These are phyloP conservation scores for Cosmia trapezina DNA, from an alignment of 2,888 invertebrate genomes.

Conservation along the genomic window DNA sequence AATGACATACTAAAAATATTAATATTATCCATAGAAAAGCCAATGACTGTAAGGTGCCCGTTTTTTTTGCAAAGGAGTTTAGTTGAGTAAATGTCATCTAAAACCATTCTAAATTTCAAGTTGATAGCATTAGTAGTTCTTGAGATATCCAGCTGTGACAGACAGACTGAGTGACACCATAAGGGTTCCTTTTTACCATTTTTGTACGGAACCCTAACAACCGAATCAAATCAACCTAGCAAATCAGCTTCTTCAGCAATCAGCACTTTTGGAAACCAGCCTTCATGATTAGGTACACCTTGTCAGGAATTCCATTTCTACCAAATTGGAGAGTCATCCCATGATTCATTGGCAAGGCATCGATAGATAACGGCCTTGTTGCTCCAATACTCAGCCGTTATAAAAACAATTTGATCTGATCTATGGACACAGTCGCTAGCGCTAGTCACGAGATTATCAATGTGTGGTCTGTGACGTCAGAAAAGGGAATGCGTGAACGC, in stretches of 20 bases:
- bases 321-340: conserved; percentile 25
- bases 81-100: too few relatives aligned
- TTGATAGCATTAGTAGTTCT: too few relatives aligned
- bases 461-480: conserved; percentile 64
- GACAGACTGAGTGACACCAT: too few relatives aligned
- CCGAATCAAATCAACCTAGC: not conserved
- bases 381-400: conserved; percentile 48
- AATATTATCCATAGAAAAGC: too few relatives aligned
- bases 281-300: too few relatives aligned
- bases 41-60: too few relatives aligned
- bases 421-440: conserved; percentile 42
- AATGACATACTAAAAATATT: too few relatives aligned
- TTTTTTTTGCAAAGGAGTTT: too few relatives aligned
- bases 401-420: conserved; percentile 65
- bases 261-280: not conserved
- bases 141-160: too few relatives aligned
- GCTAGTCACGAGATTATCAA: conserved; percentile 58
- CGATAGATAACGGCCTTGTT: conserved; percentile 34
- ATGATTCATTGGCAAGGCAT: conserved; percentile 43
- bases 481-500: conserved; percentile 9
- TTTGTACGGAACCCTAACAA: too few relatives aligned
- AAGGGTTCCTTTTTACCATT: too few relatives aligned
- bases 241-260: not conserved
- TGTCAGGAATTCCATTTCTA: conserved; percentile 17
- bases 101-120: too few relatives aligned